Evolutionary conservation across 2,113 vertebrate genomes (phyloP), one percentile per base, ranked within the genome.

Genomic region (Theristicus caerulescens): DNA sequence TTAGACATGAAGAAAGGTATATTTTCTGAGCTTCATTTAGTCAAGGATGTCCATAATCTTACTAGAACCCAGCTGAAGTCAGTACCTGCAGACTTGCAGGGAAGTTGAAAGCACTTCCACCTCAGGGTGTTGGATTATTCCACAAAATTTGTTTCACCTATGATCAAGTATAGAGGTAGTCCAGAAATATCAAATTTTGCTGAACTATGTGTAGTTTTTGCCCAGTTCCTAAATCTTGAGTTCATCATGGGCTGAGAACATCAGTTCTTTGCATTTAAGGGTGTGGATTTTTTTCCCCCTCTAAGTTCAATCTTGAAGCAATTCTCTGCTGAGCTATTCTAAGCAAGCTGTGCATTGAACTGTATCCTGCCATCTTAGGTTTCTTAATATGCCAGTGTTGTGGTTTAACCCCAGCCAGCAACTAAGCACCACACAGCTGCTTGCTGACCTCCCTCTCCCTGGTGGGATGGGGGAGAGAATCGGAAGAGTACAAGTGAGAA

Each of bases 281-380:
- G 14, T 1, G 0, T 59, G 44, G 57, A 31, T 49, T 59, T 18
- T 57, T 40, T 2, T 7, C 4, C 1, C 6, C 26, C 8, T 4
- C 12, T 7, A 15, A 59, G 1, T 54, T 70, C 29, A 34, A 4
- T 64, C 26, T 69, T 47, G 49, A 80, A 64, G 57, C n/a, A 80
- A 3, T 76, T 88, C 38, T 46, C 22, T 65, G 22, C 20, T 36
- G 38, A 74, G 18, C 31, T 20, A 9, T 91, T 80, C 16, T 84
- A 64, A 84, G 26, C 34, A 92, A 76, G 51, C 44, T 46, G 31
- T 74, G 44, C 55, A 25, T 32, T 42, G 34, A 70, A 38, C 59
- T 80, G 31, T 85, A 20, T 78, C 26, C 36, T 22, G 46, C 34
- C 26, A 36, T 10, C 21, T 36, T 59, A 47, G 38, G 16, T 65